Conservation (phyloP, 2,888 invertebrate species). For the Sturmia bella region DNA sequence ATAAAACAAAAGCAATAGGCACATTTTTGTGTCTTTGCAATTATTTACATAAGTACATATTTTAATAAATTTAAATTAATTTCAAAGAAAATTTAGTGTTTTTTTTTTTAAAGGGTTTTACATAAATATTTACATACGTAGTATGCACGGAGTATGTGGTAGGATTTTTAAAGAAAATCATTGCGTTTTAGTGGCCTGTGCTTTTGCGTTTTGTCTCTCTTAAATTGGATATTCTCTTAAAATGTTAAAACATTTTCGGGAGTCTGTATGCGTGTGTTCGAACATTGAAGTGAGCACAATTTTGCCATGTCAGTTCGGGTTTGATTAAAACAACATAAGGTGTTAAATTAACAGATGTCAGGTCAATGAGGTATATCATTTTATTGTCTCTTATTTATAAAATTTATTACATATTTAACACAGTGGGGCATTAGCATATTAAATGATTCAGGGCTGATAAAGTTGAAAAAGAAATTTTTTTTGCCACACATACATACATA, state of each 20-base stretch:
- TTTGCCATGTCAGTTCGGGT: constrained; percentile 10
- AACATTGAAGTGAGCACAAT: background rate
- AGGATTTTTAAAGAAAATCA: no score
- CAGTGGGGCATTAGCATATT: constrained; percentile 44
- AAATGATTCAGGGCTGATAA: background rate
- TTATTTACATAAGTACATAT: background rate
- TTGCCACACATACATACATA: background rate
- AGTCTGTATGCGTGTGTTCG: background rate
- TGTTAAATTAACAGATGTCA: constrained; percentile 66
- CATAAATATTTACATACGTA: no score
- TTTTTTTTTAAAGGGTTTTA: no score
- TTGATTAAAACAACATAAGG: constrained; percentile 50
- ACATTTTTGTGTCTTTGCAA: background rate
- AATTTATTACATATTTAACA: constrained; percentile 38
- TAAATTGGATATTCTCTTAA: constrained; percentile 6
- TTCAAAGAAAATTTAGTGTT: no score
- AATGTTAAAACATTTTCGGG: constrained; percentile 13
- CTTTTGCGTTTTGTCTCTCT: background rate
- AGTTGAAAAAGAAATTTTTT: no score
- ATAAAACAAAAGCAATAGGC: background rate
- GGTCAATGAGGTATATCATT: constrained; percentile 61
- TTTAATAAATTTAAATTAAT: background rate
- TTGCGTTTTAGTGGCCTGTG: no score
- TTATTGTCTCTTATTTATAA: constrained; percentile 21
- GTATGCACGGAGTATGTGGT: no score